A percentile compares a stretch with the other conserved stretches of the same genome.
phyloP scores from a whole-genome alignment of 2,888 invertebrate genomes.

The Liposcelis brunnea region DNA sequence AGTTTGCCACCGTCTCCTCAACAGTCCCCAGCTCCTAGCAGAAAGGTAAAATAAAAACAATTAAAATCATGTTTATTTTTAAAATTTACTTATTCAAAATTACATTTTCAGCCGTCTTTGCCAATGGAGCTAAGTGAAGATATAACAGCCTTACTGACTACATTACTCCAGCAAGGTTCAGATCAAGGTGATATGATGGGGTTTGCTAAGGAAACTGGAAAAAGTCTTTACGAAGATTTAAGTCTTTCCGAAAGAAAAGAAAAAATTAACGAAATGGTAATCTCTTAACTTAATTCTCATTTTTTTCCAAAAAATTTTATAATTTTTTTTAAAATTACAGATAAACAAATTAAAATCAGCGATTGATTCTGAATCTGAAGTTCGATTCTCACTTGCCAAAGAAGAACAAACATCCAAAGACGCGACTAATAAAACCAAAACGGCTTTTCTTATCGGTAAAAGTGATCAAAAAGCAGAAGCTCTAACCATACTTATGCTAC shows the following conservation, averaged over 20 bases:
- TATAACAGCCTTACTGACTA: background rate
- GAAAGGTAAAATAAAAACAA: slow-evolving; percentile 30
- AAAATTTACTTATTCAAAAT: slow-evolving; percentile 2
- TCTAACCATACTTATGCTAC: slow-evolving; percentile 79
- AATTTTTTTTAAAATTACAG: too few species aligned
- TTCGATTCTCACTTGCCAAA: slow-evolving; percentile 31
- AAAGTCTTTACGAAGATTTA: slow-evolving; percentile 56
- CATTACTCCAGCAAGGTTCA: slow-evolving; percentile 26
- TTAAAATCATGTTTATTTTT: slow-evolving; percentile 2
- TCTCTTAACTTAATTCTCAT: slow-evolving; percentile 18
- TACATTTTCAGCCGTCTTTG: slow-evolving; percentile 4
- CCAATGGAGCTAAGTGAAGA: slow-evolving; percentile 6
- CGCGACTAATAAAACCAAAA: slow-evolving; percentile 27
- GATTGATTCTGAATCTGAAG: slow-evolving; percentile 47
- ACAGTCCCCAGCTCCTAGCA: slow-evolving; percentile 38
- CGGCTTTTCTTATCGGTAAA: slow-evolving; percentile 35
- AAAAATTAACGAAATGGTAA: slow-evolving; percentile 76
- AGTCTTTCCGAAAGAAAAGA: slow-evolving; percentile 48
- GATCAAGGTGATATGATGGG: slow-evolving; percentile 70
- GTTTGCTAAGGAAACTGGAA: slow-evolving; percentile 73
- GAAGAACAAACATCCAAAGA: slow-evolving; percentile 26
- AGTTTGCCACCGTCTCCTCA: slow-evolving; percentile 62
- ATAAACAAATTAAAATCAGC: slow-evolving; percentile 56
- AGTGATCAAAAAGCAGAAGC: slow-evolving; percentile 80
- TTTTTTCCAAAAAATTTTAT: too few species aligned